phyloP scores from a whole-genome alignment of 2,888 invertebrate genomes.

The Chrysolina haemoptera region DNA sequence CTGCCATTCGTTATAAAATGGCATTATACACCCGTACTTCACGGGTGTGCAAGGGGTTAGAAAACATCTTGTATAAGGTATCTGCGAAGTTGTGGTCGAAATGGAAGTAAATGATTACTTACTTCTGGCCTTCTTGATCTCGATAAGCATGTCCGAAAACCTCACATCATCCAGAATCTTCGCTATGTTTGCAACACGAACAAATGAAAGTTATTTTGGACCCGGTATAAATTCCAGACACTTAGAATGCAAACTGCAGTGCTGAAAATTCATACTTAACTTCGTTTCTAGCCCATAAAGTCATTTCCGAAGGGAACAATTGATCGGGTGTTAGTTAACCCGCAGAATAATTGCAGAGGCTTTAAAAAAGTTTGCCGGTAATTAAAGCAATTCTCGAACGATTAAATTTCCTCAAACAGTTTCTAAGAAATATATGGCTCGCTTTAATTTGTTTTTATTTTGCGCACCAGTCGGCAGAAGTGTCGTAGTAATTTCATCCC shows the following conservation, averaged over 20 bases:
- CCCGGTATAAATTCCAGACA: no score
- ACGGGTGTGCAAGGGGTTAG: no score
- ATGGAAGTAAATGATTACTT: no score
- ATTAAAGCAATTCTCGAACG: conserved; percentile 14
- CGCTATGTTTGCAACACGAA: no score
- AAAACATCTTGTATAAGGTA: no score
- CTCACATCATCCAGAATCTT: no score
- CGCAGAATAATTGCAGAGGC: conserved; percentile 7
- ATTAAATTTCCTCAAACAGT: conserved; percentile 18
- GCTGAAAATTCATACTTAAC: neutral
- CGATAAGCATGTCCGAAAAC: no score
- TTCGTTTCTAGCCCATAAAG: neutral
- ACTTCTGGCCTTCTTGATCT: no score
- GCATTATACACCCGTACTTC: no score
- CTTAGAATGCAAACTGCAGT: neutral
- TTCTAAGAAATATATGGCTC: conserved; percentile 13
- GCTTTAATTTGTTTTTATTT: conserved; percentile 20
- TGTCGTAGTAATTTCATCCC: conserved; percentile 13
- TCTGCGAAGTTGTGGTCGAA: no score
- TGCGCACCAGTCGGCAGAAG: conserved; percentile 17
- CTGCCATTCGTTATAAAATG: no score
- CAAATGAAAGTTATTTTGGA: no score
- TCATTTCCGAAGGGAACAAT: neutral
- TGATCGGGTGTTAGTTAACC: neutral
- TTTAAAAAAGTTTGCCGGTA: conserved; percentile 4